phyloP scores from a whole-genome alignment of 2,113 vertebrate species.

The Dromas ardeola region DNA sequence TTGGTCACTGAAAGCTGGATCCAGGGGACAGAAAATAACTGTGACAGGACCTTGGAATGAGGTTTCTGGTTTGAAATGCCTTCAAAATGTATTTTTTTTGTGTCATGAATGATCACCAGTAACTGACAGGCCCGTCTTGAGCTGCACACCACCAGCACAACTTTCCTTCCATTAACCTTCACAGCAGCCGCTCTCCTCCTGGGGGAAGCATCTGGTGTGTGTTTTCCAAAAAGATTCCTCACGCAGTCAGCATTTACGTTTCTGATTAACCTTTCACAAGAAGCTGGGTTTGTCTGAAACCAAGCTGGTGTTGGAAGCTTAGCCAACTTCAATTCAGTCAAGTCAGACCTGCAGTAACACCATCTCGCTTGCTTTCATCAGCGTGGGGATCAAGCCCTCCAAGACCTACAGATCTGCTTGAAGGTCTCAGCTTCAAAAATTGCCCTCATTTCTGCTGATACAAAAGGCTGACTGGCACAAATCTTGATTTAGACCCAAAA shows the following conservation, averaged over 20 bases:
- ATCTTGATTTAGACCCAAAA: neutral
- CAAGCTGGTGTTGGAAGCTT: neutral
- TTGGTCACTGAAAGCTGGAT: neutral
- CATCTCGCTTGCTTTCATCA: neutral
- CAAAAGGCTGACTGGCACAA: neutral
- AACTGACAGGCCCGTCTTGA: neutral
- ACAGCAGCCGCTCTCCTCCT: neutral
- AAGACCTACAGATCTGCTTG: neutral
- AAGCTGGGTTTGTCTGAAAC: neutral
- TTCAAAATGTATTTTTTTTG: neutral
- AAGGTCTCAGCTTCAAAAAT: neutral
- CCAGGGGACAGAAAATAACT: neutral
- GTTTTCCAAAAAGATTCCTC: neutral
- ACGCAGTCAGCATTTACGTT: neutral
- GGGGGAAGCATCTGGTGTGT: neutral
- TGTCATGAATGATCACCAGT: rapidly evolving
- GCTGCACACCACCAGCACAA: neutral
- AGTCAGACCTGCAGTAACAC: neutral
- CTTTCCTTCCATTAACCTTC: neutral
- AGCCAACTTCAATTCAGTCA: neutral
- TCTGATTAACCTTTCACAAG: neutral
- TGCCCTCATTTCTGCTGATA: neutral
- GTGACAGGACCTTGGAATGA: neutral
- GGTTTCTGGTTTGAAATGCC: neutral
- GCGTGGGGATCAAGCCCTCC: neutral